Evolutionary conservation across 2,797 vertebrate genomes (phyloP).

Genomic region (Acipenser oxyrinchus): DNA sequence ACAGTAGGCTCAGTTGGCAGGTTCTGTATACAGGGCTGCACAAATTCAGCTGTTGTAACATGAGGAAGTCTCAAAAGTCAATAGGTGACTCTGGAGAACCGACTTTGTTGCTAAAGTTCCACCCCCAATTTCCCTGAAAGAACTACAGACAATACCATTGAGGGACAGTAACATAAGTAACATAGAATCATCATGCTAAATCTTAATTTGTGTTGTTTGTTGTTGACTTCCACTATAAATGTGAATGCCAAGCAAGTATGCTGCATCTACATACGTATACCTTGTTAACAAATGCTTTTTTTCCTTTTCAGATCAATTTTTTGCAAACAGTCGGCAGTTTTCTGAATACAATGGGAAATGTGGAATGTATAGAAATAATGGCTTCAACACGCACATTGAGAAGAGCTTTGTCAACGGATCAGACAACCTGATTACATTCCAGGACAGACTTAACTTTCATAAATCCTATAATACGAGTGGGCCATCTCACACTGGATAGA

Average conservation of each 20-base stretch:
- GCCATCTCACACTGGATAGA: slow-evolving; percentile 42
- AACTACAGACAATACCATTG: no score
- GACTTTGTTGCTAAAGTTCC: no score
- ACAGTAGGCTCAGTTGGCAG: no score
- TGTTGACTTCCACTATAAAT: no score
- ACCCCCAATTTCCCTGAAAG: no score
- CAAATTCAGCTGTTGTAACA: no score
- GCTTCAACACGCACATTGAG: slow-evolving; percentile 61
- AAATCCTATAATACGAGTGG: slow-evolving; percentile 39
- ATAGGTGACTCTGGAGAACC: no score
- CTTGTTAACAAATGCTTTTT: background rate
- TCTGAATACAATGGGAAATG: slow-evolving; percentile 31
- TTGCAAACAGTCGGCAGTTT: slow-evolving; percentile 40
- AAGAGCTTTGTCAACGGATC: slow-evolving; percentile 51
- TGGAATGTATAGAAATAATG: slow-evolving; percentile 53
- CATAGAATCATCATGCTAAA: background rate
- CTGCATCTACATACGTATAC: no score
- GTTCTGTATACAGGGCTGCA: no score
- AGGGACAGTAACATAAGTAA: no score
- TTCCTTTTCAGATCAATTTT: slow-evolving; percentile 53
- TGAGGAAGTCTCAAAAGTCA: no score
- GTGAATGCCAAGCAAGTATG: no score
- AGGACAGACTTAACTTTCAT: slow-evolving; percentile 46
- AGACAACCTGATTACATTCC: slow-evolving; percentile 40
- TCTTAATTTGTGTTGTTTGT: background rate